These are phyloP conservation scores for Ceratotherium simum DNA, from an alignment of 2,113 vertebrate species.

Conservation along the genomic window DNA sequence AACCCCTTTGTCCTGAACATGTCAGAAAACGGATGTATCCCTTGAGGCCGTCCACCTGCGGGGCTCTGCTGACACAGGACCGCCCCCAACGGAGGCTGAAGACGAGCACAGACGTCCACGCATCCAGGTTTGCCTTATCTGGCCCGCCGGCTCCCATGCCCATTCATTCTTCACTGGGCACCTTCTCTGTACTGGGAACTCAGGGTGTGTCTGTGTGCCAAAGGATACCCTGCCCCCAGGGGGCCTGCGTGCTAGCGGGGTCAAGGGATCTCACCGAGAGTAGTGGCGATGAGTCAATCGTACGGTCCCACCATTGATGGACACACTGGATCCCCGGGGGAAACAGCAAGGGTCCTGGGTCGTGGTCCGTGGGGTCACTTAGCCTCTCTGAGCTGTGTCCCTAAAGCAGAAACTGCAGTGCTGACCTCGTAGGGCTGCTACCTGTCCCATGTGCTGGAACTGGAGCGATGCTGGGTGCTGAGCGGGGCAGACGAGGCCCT, in stretches of 20 bases:
- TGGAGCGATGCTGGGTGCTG: background rate
- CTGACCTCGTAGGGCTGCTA: background rate
- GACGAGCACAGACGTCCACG: accelerated
- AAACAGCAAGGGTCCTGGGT: background rate
- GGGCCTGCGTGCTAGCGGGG: accelerated
- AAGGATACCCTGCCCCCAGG: accelerated
- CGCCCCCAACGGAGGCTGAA: accelerated
- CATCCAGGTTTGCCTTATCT: no score
- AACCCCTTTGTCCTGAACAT: background rate
- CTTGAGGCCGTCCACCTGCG: accelerated
- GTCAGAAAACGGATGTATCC: background rate
- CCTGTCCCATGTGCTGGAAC: background rate
- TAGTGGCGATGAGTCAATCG: background rate
- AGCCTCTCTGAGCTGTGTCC: background rate
- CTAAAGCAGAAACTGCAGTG: no score
- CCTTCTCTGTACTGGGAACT: background rate
- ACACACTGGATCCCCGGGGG: accelerated
- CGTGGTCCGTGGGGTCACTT: no score
- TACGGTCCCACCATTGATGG: accelerated
- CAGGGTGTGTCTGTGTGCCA: accelerated
- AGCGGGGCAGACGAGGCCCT: background rate
- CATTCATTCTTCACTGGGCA: background rate
- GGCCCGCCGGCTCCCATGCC: no score
- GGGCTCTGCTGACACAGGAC: background rate
- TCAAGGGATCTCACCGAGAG: background rate